phyloP scores from a whole-genome alignment of 2,888 invertebrate species.

The Pyralis farinalis region DNA sequence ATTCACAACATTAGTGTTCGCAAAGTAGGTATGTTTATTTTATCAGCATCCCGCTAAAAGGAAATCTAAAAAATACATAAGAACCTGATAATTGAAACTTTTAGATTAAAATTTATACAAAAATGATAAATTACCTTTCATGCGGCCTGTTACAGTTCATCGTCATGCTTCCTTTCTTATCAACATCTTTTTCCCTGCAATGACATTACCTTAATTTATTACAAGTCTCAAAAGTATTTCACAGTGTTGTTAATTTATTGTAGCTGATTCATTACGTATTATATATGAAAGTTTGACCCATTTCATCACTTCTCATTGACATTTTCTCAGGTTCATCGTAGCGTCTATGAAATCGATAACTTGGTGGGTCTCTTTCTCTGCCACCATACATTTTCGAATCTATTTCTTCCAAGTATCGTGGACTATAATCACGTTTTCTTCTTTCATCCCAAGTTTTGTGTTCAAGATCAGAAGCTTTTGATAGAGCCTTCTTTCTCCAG shows the following conservation, averaged over 20 bases:
- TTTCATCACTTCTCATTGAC: constrained; percentile 45
- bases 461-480: constrained; percentile 43
- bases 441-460: constrained; percentile 50
- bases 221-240: too few species aligned
- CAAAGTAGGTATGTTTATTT: too few species aligned
- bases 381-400: constrained; percentile 40
- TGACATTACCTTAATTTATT: background rate
- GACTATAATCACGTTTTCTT: constrained; percentile 43
- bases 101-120: too few species aligned
- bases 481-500: constrained; percentile 59
- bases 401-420: constrained; percentile 46
- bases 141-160: constrained; percentile 63
- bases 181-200: constrained; percentile 56
- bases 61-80: too few species aligned
- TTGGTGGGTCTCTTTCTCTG: constrained; percentile 35
- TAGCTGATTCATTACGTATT: constrained; percentile 10
- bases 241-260: constrained; percentile 2
- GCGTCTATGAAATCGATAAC: constrained; percentile 38
- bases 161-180: constrained; percentile 42
- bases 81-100: too few species aligned
- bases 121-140: constrained; percentile 60
- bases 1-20: too few species aligned
- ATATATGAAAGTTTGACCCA: constrained; percentile 17
- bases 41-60: too few species aligned
- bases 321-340: constrained; percentile 50